Evolutionary conservation across 2,888 invertebrate genomes (phyloP).

Genomic region (Meandrusa payeni): DNA sequence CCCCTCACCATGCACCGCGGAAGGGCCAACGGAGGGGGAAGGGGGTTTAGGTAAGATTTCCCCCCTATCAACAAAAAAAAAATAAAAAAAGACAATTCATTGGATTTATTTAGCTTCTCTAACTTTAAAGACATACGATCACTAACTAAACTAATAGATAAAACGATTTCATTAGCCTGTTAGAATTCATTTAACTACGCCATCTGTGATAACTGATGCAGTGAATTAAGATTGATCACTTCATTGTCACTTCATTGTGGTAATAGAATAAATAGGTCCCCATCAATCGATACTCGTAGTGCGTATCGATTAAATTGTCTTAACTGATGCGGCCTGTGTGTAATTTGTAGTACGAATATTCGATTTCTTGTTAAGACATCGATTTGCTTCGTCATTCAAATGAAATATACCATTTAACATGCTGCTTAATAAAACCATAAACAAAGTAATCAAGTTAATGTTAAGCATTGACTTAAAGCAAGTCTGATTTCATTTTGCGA

Average conservation of each 20-base stretch:
- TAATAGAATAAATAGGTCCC: constrained; percentile 23
- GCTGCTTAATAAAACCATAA: neutral
- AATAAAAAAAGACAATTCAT: too few relatives aligned
- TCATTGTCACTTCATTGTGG: constrained; percentile 21
- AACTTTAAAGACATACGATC: too few relatives aligned
- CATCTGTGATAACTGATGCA: constrained; percentile 16
- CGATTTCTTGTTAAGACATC: constrained; percentile 13
- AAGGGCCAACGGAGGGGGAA: too few relatives aligned
- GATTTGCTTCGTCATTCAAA: constrained; percentile 2
- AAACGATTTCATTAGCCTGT: too few relatives aligned
- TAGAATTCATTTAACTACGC: neutral
- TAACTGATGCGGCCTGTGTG: neutral
- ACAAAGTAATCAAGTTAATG: constrained; percentile 2
- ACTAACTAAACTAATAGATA: too few relatives aligned
- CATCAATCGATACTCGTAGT: constrained; percentile 12
- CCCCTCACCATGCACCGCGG: too few relatives aligned
- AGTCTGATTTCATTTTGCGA: constrained; percentile 1
- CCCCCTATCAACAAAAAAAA: too few relatives aligned
- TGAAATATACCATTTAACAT: constrained; percentile 4
- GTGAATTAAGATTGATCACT: constrained; percentile 23
- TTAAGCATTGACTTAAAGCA: neutral
- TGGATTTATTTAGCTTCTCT: too few relatives aligned
- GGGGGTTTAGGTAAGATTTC: too few relatives aligned
- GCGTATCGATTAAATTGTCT: constrained; percentile 20
- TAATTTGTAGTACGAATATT: constrained; percentile 11